phyloP scores from a whole-genome alignment of 2,888 invertebrate genomes.

The Diarsia dahlii region DNA sequence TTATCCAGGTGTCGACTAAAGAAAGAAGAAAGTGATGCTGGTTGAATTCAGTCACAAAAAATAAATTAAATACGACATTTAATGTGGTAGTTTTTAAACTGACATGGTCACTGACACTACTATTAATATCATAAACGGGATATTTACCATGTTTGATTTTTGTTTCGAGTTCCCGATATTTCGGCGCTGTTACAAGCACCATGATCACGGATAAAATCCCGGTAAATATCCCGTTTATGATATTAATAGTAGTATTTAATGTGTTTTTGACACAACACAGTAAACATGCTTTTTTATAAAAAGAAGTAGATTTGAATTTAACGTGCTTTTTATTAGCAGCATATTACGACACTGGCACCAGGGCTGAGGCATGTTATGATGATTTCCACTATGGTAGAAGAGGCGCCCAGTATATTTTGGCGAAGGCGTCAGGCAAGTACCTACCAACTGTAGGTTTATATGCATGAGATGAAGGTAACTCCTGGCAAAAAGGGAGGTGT shows the following conservation, averaged over 20 bases:
- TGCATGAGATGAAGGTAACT: background rate
- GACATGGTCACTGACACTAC: too few species aligned
- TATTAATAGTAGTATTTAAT: too few species aligned
- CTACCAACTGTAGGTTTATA: background rate
- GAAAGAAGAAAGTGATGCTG: too few species aligned
- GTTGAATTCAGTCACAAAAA: background rate
- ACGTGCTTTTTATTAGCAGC: background rate
- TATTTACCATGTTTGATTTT: too few species aligned
- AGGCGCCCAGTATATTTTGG: background rate
- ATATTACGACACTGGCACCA: background rate
- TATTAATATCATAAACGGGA: too few species aligned
- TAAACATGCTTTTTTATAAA: background rate
- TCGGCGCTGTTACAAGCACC: too few species aligned
- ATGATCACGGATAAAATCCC: too few species aligned
- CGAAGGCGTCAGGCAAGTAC: background rate
- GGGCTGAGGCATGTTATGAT: background rate
- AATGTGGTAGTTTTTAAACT: too few species aligned
- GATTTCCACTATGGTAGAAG: background rate
- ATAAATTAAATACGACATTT: background rate
- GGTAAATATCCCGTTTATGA: too few species aligned
- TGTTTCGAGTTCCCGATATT: too few species aligned
- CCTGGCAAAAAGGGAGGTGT: too few species aligned
- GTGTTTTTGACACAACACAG: background rate
- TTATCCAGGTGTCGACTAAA: background rate
- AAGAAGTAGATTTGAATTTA: background rate